These are phyloP conservation scores for Noctua fimbriata DNA, from an alignment of 2,888 invertebrate species.

Conservation along the genomic window DNA sequence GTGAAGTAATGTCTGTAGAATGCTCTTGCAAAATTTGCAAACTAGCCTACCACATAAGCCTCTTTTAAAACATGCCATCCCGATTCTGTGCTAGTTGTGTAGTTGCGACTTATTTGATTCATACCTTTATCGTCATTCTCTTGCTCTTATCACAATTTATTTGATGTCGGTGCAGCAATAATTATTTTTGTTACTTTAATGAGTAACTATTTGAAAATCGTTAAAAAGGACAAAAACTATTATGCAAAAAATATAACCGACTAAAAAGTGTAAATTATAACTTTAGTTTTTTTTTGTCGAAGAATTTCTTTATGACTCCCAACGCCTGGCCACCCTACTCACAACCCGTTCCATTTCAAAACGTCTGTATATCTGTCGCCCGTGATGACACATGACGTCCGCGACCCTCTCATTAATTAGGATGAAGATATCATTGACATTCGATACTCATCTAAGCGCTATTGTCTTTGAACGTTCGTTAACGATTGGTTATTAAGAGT, in stretches of 20 bases:
- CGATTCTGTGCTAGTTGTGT: background rate
- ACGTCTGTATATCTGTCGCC: conserved; percentile 84
- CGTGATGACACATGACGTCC: conserved; percentile 88
- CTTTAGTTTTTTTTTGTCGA: too few relatives aligned
- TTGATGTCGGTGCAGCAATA: too few relatives aligned
- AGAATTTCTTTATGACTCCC: background rate
- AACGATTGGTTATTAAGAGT: conserved; percentile 3
- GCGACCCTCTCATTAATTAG: conserved; percentile 69
- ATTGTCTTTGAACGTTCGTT: conserved; percentile 36
- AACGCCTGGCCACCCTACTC: conserved; percentile 28
- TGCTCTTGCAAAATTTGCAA: background rate
- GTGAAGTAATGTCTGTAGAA: background rate
- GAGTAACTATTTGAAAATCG: too few relatives aligned
- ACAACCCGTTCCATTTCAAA: conserved; percentile 81
- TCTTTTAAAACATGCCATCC: background rate
- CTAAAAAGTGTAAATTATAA: too few relatives aligned
- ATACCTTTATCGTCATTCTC: too few relatives aligned
- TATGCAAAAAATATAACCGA: too few relatives aligned
- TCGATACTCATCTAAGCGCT: conserved; percentile 56
- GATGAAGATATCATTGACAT: conserved; percentile 71
- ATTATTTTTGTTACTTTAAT: too few relatives aligned
- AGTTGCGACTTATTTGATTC: background rate
- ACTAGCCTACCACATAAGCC: background rate
- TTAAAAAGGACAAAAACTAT: too few relatives aligned
- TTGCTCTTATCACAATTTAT: too few relatives aligned